phyloP scores from a whole-genome alignment of 1,140 invertebrate genomes.

The Limonius californicus region DNA sequence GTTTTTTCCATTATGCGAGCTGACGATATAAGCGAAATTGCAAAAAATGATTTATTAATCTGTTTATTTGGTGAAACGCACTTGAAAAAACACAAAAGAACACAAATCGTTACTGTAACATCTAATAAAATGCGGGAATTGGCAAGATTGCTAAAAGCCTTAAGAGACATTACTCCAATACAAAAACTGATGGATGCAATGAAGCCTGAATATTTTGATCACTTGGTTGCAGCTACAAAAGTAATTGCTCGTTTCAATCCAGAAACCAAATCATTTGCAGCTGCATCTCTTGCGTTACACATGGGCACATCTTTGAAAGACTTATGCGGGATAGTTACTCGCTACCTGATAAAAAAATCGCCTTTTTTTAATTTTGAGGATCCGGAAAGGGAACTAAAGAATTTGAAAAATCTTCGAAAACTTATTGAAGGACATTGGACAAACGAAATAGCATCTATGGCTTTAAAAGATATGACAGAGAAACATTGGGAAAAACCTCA shows the following conservation, averaged over 20 bases:
- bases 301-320: slow-evolving; percentile 23
- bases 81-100: slow-evolving; percentile 30
- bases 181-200: neutral
- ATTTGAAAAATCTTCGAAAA: slow-evolving; percentile 20
- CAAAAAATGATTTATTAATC: slow-evolving; percentile 30
- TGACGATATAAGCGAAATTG: slow-evolving; percentile 26
- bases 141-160: slow-evolving; percentile 23
- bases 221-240: neutral
- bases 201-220: neutral
- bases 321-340: slow-evolving; percentile 19
- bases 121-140: slow-evolving; percentile 33
- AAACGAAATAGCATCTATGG: slow-evolving; percentile 22
- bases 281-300: neutral
- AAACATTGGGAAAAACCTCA: slow-evolving; percentile 27
- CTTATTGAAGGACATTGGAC: slow-evolving; percentile 21
- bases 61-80: slow-evolving; percentile 25
- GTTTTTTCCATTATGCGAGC: slow-evolving; percentile 30
- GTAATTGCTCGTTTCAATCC: neutral
- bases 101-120: slow-evolving; percentile 13
- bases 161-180: slow-evolving; percentile 10
- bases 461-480: slow-evolving; percentile 28
- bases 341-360: slow-evolving; percentile 22
- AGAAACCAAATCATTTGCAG: neutral
- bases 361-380: slow-evolving; percentile 3
- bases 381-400: slow-evolving; percentile 15